phyloP scores from a whole-genome alignment of 1,140 invertebrate species.

The Neodiprion lecontei region DNA sequence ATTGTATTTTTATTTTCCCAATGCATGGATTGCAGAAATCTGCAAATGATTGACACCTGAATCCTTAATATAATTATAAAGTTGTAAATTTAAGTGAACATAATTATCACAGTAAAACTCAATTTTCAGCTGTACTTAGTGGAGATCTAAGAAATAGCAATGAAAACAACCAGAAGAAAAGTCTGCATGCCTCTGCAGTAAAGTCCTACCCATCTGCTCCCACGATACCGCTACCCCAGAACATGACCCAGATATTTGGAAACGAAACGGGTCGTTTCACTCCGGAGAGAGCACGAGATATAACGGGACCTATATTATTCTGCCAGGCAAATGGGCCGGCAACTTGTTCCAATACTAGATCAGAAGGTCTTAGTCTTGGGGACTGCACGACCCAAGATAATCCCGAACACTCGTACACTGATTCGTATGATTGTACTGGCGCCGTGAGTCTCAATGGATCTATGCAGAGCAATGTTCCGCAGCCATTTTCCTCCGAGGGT shows the following conservation, averaged over 20 bases:
- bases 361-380: constrained; percentile 30
- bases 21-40: neutral
- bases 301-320: constrained; percentile 64
- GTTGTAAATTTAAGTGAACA: neutral
- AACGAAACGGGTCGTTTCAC: constrained; percentile 69
- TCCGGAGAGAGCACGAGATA: constrained; percentile 67
- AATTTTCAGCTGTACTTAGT: neutral
- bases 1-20: neutral
- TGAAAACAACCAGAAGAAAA: constrained; percentile 4
- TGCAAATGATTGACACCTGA: neutral
- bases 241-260: constrained; percentile 51
- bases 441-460: constrained; percentile 71
- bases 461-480: constrained; percentile 78
- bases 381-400: constrained; percentile 42
- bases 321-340: constrained; percentile 50
- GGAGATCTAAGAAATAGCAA: neutral
- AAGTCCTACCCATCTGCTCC: constrained; percentile 49
- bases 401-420: constrained; percentile 62
- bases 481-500: constrained; percentile 68
- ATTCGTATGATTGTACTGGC: constrained; percentile 74
- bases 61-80: neutral
- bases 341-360: constrained; percentile 33
- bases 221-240: constrained; percentile 55
- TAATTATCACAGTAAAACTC: neutral
- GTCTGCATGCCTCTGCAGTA: constrained; percentile 38